A percentile compares a stretch with the other conserved stretches of the same genome.
Evolutionary conservation across 2,888 invertebrate genomes (phyloP).

Genomic region (Polia nebulosa): DNA sequence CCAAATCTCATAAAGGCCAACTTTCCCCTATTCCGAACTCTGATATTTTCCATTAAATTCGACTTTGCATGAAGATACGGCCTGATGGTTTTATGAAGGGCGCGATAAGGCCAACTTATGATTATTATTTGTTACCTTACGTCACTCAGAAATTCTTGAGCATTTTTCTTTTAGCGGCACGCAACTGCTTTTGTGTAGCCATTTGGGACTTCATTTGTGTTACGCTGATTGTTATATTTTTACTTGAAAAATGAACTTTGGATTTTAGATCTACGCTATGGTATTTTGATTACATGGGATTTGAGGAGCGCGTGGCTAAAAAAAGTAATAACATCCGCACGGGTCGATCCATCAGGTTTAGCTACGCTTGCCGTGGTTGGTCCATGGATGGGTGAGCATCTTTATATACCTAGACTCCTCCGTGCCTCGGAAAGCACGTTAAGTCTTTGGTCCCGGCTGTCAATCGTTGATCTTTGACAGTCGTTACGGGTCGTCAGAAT

Average conservation of each 20-base stretch:
- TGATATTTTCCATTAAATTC: conserved; percentile 64
- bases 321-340: too few species aligned
- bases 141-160: conserved; percentile 58
- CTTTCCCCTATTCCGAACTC: conserved; percentile 39
- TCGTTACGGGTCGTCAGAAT: too few species aligned
- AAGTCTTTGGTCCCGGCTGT: too few species aligned
- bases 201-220: conserved; percentile 32
- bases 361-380: too few species aligned
- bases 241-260: background rate
- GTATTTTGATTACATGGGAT: background rate
- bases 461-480: too few species aligned
- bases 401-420: too few species aligned
- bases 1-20: conserved; percentile 38
- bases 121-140: conserved; percentile 65
- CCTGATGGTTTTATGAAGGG: conserved; percentile 65
- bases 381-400: too few species aligned
- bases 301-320: too few species aligned
- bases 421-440: too few species aligned
- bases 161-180: conserved; percentile 57
- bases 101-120: conserved; percentile 63
- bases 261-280: background rate
- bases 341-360: too few species aligned
- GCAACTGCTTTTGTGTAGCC: conserved; percentile 46
- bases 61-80: conserved; percentile 64
- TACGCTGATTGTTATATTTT: conserved; percentile 9